A percentile compares a stretch with the other conserved stretches of the same genome.
phyloP scores from a whole-genome alignment of 2,797 vertebrate genomes.

The Glossophaga mutica region DNA sequence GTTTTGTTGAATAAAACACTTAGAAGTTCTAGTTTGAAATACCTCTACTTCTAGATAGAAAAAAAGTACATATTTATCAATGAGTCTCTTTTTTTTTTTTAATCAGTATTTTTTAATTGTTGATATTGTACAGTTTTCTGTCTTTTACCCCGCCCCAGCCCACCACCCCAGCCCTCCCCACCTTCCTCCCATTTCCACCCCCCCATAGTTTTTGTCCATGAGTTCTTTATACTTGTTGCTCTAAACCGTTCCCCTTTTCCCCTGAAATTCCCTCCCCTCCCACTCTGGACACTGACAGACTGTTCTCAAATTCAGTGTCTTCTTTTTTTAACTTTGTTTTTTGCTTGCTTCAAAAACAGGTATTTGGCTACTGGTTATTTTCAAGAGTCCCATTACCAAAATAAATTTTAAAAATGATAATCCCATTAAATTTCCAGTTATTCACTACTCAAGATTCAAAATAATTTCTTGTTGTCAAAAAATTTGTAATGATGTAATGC shows the following conservation, averaged over 20 bases:
- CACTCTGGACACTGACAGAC: no score
- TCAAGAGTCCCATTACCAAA: neutral
- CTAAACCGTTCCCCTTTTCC: no score
- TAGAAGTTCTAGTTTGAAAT: neutral
- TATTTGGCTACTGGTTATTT: neutral
- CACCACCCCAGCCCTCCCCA: no score
- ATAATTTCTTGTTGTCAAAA: neutral
- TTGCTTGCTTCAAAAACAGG: neutral
- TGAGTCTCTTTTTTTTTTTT: neutral
- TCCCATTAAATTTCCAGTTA: slow-evolving; percentile 24
- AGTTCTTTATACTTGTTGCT: no score
- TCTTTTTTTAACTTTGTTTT: slow-evolving; percentile 2
- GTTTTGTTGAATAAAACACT: neutral
- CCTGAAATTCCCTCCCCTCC: no score
- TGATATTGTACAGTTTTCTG: no score
- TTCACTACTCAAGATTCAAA: neutral
- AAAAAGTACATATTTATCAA: neutral
- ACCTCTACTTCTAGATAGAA: neutral
- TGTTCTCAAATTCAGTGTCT: no score
- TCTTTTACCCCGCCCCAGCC: no score
- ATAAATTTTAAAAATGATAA: slow-evolving; percentile 24
- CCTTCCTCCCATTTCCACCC: no score
- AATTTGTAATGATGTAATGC: slow-evolving; percentile 13
- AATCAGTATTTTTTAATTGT: no score
- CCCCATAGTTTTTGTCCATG: no score